These are phyloP conservation scores for Hyla sarda DNA, from an alignment of 2,113 vertebrate species.

Conservation along the genomic window DNA sequence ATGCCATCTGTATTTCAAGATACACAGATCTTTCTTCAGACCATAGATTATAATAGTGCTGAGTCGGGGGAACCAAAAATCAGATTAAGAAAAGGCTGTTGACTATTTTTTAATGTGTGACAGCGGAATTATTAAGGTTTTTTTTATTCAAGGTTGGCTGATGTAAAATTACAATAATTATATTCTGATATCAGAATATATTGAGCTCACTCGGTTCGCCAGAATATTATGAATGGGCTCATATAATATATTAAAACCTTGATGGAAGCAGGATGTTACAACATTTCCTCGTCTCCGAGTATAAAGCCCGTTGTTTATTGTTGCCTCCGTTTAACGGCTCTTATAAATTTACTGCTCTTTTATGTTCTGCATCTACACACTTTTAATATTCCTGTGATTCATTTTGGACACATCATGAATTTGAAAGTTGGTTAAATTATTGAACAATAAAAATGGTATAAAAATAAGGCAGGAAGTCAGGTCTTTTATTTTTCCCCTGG, in stretches of 20 bases:
- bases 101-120: conserved; percentile 27
- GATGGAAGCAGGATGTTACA: conserved; percentile 41
- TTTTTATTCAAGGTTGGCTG: conserved; percentile 27
- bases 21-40: background rate
- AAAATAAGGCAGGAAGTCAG: conserved; percentile 23
- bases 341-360: conserved; percentile 51
- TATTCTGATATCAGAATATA: conserved; percentile 39
- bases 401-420: conserved; percentile 50
- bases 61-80: background rate
- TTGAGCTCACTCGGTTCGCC: background rate
- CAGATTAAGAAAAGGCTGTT: conserved; percentile 20
- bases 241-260: conserved; percentile 50
- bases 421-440: conserved; percentile 48
- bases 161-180: conserved; percentile 50
- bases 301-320: conserved; percentile 43
- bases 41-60: background rate
- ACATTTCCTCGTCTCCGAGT: conserved; percentile 16
- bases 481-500: conserved; percentile 12
- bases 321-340: conserved; percentile 30
- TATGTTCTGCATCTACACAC: conserved; percentile 18
- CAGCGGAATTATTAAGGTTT: conserved; percentile 18
- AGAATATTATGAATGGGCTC: background rate
- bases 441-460: conserved; percentile 48
- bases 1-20: background rate
- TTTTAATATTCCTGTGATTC: conserved; percentile 48